These are phyloP conservation scores for Rotaria sp. DNA, from an alignment of 2,888 invertebrate species.

Conservation along the genomic window DNA sequence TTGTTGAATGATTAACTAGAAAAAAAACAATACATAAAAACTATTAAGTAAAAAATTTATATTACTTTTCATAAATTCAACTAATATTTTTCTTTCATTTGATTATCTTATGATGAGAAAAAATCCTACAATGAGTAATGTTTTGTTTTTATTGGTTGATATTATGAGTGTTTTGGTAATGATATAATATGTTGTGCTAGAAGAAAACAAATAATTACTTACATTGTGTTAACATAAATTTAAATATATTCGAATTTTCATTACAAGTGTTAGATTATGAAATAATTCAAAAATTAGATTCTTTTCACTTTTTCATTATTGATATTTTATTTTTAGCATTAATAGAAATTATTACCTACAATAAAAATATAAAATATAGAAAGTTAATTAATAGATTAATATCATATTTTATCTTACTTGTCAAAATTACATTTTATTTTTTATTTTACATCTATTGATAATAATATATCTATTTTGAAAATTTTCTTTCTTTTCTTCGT, in stretches of 20 bases:
- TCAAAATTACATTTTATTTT: conserved; percentile 34
- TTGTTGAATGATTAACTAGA: conserved; percentile 61
- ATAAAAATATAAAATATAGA: too few species aligned
- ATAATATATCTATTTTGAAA: conserved; percentile 87
- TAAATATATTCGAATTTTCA: conserved; percentile 71
- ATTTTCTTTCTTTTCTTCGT: conserved; percentile 78
- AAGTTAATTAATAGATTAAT: conserved; percentile 44
- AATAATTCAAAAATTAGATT: conserved; percentile 82
- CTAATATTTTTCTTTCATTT: conserved; percentile 71
- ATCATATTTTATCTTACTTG: conserved; percentile 66
- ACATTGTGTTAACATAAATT: neutral
- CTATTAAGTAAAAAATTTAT: neutral
- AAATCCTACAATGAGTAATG: conserved; percentile 71
- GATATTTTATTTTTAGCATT: too few species aligned
- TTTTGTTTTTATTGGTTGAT: conserved; percentile 83
- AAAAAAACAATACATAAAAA: conserved; percentile 10
- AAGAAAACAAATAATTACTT: conserved; percentile 27
- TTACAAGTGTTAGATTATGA: conserved; percentile 83
- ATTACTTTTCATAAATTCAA: conserved; percentile 70
- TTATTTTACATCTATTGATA: conserved; percentile 54
- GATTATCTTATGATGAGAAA: conserved; percentile 81
- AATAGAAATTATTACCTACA: too few species aligned
- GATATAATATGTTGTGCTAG: conserved; percentile 63
- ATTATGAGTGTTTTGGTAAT: conserved; percentile 71
- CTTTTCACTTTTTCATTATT: conserved; percentile 53